Percentiles rank a stretch among this genome's conserved stretches.
Evolutionary conservation across 2,113 vertebrate genomes (phyloP).

Genomic region (Psephotus haematonotus): DNA sequence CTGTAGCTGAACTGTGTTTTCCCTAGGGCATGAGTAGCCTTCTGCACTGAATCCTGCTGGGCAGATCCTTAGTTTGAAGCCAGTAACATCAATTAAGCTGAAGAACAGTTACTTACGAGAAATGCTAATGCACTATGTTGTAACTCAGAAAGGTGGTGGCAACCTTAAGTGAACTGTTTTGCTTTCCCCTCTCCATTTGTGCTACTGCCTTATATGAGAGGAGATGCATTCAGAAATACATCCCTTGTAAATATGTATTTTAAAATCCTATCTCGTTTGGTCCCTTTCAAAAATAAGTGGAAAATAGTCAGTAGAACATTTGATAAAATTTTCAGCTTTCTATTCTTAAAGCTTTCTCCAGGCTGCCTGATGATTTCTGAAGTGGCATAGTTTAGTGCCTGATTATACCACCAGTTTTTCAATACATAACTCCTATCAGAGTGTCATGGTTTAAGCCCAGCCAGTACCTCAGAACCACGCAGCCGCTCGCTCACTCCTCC

Average conservation of each 20-base stretch:
- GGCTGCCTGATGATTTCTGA: neutral
- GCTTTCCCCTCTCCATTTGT: accelerated
- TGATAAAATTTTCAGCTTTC: neutral
- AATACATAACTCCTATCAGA: neutral
- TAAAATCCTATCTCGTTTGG: neutral
- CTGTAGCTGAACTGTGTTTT: neutral
- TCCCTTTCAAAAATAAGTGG: neutral
- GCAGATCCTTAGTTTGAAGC: neutral
- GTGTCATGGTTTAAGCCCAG: neutral
- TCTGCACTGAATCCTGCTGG: neutral
- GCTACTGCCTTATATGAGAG: neutral
- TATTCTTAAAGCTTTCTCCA: neutral
- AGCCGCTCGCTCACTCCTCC: neutral
- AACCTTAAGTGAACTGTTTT: neutral
- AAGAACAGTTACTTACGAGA: neutral
- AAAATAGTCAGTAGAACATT: neutral
- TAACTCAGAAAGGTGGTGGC: neutral
- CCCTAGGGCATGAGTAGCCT: neutral
- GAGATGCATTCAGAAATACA: neutral
- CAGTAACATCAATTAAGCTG: neutral
- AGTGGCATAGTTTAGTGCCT: neutral
- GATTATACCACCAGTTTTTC: neutral
- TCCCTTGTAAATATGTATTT: neutral
- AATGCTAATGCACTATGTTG: neutral
- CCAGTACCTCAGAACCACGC: neutral